Percentiles rank a stretch among this genome's conserved stretches.
phyloP scores from a whole-genome alignment of 2,888 invertebrate genomes.

The Lacanobia oleracea region DNA sequence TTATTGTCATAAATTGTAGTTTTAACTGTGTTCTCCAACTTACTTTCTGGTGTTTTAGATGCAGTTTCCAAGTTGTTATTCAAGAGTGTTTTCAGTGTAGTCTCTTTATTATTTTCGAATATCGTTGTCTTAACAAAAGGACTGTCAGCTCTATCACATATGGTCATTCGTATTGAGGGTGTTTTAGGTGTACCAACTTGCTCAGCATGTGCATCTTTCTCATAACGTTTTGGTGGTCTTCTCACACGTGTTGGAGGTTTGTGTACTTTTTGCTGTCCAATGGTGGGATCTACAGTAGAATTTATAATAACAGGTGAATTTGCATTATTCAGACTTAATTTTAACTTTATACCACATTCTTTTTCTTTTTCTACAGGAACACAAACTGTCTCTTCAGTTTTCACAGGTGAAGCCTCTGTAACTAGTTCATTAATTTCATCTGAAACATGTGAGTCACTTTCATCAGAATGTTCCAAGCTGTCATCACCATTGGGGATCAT shows the following conservation, averaged over 20 bases:
- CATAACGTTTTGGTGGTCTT: slow-evolving; percentile 87
- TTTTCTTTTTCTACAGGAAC: slow-evolving; percentile 78
- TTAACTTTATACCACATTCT: slow-evolving; percentile 87
- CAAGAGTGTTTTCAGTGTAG: slow-evolving; percentile 80
- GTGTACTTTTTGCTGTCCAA: slow-evolving; percentile 80
- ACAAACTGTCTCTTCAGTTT: slow-evolving; percentile 70
- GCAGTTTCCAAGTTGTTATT: slow-evolving; percentile 83
- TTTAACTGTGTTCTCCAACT: slow-evolving; percentile 83
- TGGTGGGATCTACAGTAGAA: slow-evolving; percentile 87
- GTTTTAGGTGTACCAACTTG: slow-evolving; percentile 71
- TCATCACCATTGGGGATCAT: slow-evolving; percentile 83
- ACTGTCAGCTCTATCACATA: slow-evolving; percentile 88
- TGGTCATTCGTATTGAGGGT: slow-evolving; percentile 88
- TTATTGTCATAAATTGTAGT: slow-evolving; percentile 88
- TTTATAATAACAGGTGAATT: slow-evolving; percentile 88
- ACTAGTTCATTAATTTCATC: slow-evolving; percentile 72
- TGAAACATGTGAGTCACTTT: slow-evolving; percentile 78
- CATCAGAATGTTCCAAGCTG: slow-evolving; percentile 79
- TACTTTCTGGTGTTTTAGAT: slow-evolving; percentile 77
- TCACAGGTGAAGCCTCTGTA: slow-evolving; percentile 65
- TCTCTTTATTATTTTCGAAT: slow-evolving; percentile 84
- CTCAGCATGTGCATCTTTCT: slow-evolving; percentile 75
- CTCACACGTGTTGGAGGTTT: slow-evolving; percentile 84
- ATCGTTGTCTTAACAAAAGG: slow-evolving; percentile 88
- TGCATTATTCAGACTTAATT: slow-evolving; percentile 87